Base-by-base conservation (phyloP, 1,140 invertebrate genomes). In the Lordiphosa clarofinis region DNA sequence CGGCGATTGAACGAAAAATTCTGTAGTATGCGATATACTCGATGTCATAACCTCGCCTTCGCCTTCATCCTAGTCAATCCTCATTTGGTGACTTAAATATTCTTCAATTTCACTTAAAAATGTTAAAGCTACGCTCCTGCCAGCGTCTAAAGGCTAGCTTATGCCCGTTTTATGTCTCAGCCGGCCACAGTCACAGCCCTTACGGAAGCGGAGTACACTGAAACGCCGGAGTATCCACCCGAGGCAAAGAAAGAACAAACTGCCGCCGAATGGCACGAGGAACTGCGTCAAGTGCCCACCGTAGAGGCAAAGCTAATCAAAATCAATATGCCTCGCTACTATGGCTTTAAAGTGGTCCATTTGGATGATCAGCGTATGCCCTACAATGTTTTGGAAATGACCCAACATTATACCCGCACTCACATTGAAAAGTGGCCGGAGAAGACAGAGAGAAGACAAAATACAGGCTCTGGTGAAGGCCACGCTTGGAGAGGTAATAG, bases 271-370 rank as follows among this genome's bases (percentile, higher is more conserved):
- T 89, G 90, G 78, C 86, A 93, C 72, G 89, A 94, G 19, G 90
- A 92, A 69, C 92, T 96, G 15, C 91, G 92, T 71, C 79, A 89
- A 5, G 64, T 94, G 35, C 90, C 92, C 42, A 95, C 94, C 1
- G 91, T 95, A 0, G 95, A 96, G 89, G 94, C 96, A 89, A 97
- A 97, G 87, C 90, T 95, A 50, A 92, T 95, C 40, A 94, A 94
- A 74, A 54, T 95, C 3, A 96, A 95, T 86, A 93, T 96, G 92
- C 93, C 94, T 4, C 91, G 91, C 44, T 95, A 94, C 86, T 96
- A 95, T 88, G 95, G 95, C 5, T 96, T 92, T 90, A 91, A 91
- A 62, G 91, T 91, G 24, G 78, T 93, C 15, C 89, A 92, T 57
- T 79, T 96, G 4, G 81, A 90, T 1, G 93, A 95, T 76, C 84